These are phyloP conservation scores for Tachina lurida DNA, from an alignment of 2,888 invertebrate genomes.

Conservation along the genomic window DNA sequence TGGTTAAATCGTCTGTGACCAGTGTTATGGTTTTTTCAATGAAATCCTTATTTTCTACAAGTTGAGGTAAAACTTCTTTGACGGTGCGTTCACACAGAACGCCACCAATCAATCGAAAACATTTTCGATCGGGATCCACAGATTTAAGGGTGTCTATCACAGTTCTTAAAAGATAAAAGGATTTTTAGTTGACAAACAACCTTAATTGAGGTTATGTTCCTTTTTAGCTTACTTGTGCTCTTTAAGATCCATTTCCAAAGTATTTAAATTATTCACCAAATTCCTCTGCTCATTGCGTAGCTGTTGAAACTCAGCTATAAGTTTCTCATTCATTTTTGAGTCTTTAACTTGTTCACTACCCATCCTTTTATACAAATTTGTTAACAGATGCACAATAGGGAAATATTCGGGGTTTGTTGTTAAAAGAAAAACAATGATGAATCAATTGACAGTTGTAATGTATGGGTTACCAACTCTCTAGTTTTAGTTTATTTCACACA, in stretches of 20 bases:
- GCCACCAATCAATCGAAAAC: conserved; percentile 96
- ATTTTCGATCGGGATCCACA: conserved; percentile 92
- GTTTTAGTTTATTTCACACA: neutral
- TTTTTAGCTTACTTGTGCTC: conserved; percentile 93
- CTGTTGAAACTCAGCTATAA: conserved; percentile 93
- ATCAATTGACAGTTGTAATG: conserved; percentile 52
- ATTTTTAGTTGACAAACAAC: conserved; percentile 13
- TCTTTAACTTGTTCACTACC: conserved; percentile 80
- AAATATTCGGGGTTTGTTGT: conserved; percentile 10
- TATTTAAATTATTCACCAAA: conserved; percentile 93
- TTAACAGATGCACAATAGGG: conserved; percentile 60
- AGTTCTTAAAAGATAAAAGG: conserved; percentile 86
- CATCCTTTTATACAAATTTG: conserved; percentile 75
- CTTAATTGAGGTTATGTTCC: conserved; percentile 76
- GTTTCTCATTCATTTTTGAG: conserved; percentile 87
- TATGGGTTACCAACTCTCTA: conserved; percentile 15
- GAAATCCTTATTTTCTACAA: conserved; percentile 91
- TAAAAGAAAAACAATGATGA: conserved; percentile 53
- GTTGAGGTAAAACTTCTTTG: conserved; percentile 93
- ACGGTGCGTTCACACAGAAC: conserved; percentile 96
- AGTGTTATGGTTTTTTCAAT: conserved; percentile 90
- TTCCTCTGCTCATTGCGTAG: conserved; percentile 94
- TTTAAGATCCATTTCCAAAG: conserved; percentile 96
- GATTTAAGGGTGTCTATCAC: conserved; percentile 96
- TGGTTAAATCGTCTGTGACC: conserved; percentile 90